Evolutionary conservation across 2,888 invertebrate species (phyloP).

Genomic region (Punctoribates punctum): DNA sequence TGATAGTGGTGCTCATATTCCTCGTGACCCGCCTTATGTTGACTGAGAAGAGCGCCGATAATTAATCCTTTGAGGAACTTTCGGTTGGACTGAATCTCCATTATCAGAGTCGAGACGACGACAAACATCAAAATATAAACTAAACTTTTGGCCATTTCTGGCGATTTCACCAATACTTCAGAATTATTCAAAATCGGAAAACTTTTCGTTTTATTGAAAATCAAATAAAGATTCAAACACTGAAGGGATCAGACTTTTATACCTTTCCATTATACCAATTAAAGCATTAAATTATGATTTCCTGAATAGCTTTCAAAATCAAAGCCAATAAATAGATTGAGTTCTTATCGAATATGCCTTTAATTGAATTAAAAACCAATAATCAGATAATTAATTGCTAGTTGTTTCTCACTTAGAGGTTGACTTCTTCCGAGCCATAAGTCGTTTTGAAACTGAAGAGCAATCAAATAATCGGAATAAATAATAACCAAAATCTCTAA

Average conservation of each 20-base stretch:
- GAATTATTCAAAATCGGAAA: not conserved
- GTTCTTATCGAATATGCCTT: too few species aligned
- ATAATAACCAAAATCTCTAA: constrained; percentile 4
- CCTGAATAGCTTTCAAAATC: too few species aligned
- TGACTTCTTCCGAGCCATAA: not conserved
- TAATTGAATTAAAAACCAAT: too few species aligned
- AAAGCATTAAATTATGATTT: too few species aligned
- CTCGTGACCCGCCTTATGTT: not conserved
- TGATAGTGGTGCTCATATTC: not conserved
- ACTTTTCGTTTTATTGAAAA: not conserved
- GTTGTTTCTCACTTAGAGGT: not conserved
- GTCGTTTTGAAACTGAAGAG: too few species aligned
- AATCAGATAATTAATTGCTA: too few species aligned
- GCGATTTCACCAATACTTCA: not conserved
- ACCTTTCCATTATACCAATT: too few species aligned
- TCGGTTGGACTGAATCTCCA: not conserved
- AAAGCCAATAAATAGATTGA: too few species aligned
- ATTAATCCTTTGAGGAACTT: constrained; percentile 4
- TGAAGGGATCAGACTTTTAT: too few species aligned
- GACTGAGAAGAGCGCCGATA: not conserved
- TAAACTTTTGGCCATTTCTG: not conserved
- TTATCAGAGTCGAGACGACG: not conserved
- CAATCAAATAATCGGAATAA: not conserved
- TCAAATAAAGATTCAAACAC: too few species aligned
- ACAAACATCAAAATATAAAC: not conserved